Percentiles rank a stretch among this genome's conserved stretches.
phyloP scores from a whole-genome alignment of 2,797 vertebrate species.

The Myotis pilosus region DNA sequence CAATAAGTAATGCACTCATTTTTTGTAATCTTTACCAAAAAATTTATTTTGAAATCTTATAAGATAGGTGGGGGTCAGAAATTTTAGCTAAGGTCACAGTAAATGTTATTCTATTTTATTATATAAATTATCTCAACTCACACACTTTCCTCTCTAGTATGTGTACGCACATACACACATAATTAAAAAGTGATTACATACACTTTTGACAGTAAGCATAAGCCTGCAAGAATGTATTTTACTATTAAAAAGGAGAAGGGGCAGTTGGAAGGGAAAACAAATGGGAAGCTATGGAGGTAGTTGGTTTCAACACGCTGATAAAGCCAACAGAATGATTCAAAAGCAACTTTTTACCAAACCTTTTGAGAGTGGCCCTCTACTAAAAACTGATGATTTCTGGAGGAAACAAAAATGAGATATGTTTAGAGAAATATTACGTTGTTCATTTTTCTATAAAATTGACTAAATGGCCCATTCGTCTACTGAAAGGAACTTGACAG shows the following conservation, averaged over 20 bases:
- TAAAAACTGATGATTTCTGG: background rate
- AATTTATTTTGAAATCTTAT: slow-evolving; percentile 4
- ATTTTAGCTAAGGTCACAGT: background rate
- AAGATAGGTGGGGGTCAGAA: background rate
- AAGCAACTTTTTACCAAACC: background rate
- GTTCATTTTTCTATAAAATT: background rate
- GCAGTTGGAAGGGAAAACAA: background rate
- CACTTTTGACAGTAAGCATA: background rate
- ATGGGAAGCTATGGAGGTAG: background rate
- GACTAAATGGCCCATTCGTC: background rate
- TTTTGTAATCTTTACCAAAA: slow-evolving; percentile 6
- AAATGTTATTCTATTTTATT: slow-evolving; percentile 37
- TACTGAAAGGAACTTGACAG: background rate
- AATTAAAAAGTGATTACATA: too few species aligned
- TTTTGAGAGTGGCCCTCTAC: background rate
- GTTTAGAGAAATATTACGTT: background rate
- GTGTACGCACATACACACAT: background rate
- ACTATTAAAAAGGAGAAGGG: background rate
- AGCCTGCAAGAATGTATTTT: background rate
- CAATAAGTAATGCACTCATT: background rate
- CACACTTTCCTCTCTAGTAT: background rate
- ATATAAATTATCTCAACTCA: background rate
- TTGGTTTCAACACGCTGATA: background rate
- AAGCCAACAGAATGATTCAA: background rate
- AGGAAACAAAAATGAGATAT: background rate